Percentiles rank a stretch among this genome's conserved stretches.
Evolutionary conservation across 2,888 invertebrate species (phyloP).

Genomic region (Acrobasis repandana): DNA sequence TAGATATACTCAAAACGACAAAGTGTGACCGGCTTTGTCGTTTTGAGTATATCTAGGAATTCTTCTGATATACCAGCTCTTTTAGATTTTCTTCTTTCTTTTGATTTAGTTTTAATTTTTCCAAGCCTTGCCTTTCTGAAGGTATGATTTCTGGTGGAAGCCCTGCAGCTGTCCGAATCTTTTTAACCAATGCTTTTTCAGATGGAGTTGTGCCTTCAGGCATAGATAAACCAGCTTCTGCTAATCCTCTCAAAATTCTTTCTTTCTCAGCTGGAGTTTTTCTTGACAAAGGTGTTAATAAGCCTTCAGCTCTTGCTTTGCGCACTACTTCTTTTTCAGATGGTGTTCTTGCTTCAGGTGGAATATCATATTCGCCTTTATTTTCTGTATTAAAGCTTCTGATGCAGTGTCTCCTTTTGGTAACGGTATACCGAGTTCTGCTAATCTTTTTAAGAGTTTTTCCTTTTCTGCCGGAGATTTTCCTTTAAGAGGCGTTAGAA

Average conservation of each 20-base stretch:
- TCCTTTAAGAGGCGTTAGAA: conserved; percentile 37
- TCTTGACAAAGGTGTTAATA: conserved; percentile 48
- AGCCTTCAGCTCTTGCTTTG: conserved; percentile 48
- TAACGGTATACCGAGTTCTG: conserved; percentile 30
- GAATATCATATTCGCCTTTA: conserved; percentile 40
- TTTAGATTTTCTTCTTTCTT: conserved; percentile 33
- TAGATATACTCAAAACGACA: conserved; percentile 58
- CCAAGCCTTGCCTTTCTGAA: conserved; percentile 48
- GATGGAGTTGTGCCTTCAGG: conserved; percentile 53
- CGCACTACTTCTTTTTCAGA: conserved; percentile 44
- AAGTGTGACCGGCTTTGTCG: conserved; percentile 53
- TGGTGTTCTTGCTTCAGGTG: conserved; percentile 41
- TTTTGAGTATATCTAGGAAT: conserved; percentile 56
- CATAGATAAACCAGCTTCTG: conserved; percentile 48
- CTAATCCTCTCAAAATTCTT: conserved; percentile 48
- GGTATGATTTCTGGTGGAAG: conserved; percentile 41
- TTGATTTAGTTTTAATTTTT: conserved; percentile 46
- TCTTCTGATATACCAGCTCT: conserved; percentile 46
- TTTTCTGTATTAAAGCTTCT: conserved; percentile 32
- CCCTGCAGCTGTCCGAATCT: conserved; percentile 40
- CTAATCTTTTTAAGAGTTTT: conserved; percentile 32
- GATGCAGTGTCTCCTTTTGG: conserved; percentile 32
- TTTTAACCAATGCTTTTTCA: conserved; percentile 47
- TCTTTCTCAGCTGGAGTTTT: conserved; percentile 47
- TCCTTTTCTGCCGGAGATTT: conserved; percentile 35